phyloP scores from a whole-genome alignment of 1,140 invertebrate genomes.

The Riptortus pedestris region DNA sequence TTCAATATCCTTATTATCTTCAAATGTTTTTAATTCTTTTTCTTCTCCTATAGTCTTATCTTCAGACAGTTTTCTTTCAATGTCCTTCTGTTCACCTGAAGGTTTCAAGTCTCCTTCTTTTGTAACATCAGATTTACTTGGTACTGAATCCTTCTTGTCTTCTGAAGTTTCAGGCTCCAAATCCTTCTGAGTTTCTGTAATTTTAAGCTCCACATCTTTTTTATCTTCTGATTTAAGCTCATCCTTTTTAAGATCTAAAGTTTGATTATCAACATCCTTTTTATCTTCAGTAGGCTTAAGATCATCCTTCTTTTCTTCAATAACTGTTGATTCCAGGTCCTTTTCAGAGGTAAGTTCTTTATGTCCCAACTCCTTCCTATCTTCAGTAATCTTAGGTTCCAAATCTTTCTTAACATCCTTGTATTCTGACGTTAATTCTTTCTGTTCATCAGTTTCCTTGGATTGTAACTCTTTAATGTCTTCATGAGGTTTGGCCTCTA shows the following conservation, averaged over 20 bases:
- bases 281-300: not conserved
- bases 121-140: not conserved
- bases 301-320: not conserved
- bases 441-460: not conserved
- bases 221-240: not conserved
- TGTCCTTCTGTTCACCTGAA: too few species aligned
- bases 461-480: not conserved
- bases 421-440: not conserved
- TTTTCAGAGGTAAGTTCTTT: too few species aligned
- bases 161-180: not conserved
- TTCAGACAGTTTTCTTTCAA: not conserved
- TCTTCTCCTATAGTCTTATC: slow-evolving; percentile 1
- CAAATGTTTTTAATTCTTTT: too few species aligned
- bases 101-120: not conserved
- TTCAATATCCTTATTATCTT: not conserved
- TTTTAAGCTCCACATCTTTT: not conserved
- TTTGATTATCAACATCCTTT: not conserved
- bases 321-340: not conserved
- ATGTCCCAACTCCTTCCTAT: too few species aligned
- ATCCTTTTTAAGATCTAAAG: too few species aligned
- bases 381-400: not conserved
- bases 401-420: not conserved
- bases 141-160: not conserved
- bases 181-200: not conserved
- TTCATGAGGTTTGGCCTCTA: not conserved